A percentile compares a stretch with the other conserved stretches of the same genome.
phyloP scores from a whole-genome alignment of 2,113 vertebrate species.

The Poeciliopsis turrubarensis region DNA sequence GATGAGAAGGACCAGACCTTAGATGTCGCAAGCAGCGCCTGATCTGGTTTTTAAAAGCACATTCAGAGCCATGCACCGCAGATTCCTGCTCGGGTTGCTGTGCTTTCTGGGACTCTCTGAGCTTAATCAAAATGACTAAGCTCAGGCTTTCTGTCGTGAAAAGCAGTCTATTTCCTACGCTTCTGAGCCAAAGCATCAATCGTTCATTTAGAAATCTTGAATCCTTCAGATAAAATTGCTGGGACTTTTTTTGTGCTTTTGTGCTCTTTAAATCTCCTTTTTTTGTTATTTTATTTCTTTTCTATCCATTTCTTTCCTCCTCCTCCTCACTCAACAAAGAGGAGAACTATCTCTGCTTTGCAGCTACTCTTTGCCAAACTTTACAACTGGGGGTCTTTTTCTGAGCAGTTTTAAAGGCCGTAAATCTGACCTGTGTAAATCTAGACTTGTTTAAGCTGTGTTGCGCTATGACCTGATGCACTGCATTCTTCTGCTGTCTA shows the following conservation, averaged over 20 bases:
- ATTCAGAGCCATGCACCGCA: conserved; percentile 39
- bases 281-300: conserved; percentile 24
- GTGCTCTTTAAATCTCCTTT: conserved; percentile 22
- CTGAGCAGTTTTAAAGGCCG: conserved; percentile 62
- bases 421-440: conserved; percentile 73
- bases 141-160: conserved; percentile 44
- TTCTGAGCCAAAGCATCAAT: conserved; percentile 41
- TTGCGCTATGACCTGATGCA: conserved; percentile 70
- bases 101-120: conserved; percentile 48
- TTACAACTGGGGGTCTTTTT: conserved; percentile 63
- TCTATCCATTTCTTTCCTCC: conserved; percentile 9
- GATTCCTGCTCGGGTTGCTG: conserved; percentile 34
- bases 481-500: conserved; percentile 69
- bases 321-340: conserved; percentile 39
- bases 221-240: conserved; percentile 44
- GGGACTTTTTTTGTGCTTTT: conserved; percentile 39
- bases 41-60: conserved; percentile 54
- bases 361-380: conserved; percentile 60
- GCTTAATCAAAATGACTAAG: conserved; percentile 63
- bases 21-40: conserved; percentile 58
- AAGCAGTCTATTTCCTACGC: conserved; percentile 48
- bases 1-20: conserved; percentile 65
- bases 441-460: conserved; percentile 64
- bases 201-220: conserved; percentile 58
- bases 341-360: conserved; percentile 54